Conservation (phyloP, 2,888 invertebrate genomes). For the Rhagonycha fulva region DNA sequence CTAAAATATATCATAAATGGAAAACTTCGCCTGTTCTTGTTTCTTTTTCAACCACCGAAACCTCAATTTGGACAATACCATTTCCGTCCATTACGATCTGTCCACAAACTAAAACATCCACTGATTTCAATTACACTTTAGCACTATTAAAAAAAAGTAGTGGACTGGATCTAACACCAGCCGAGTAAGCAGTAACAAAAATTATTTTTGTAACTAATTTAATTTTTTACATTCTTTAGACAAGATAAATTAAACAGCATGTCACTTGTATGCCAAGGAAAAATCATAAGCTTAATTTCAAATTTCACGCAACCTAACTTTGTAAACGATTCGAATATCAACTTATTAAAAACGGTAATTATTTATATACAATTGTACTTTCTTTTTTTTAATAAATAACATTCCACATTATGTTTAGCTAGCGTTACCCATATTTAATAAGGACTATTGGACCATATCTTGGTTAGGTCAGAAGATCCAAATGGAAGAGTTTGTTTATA, state of each 20-base stretch:
- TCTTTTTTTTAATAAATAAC: background rate
- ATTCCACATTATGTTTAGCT: background rate
- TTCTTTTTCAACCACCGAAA: constrained; percentile 72
- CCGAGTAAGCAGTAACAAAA: too few species aligned
- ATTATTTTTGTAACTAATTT: too few species aligned
- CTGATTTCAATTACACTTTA: too few species aligned
- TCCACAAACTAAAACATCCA: constrained; percentile 61
- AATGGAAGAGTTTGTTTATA: background rate
- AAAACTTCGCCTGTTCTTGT: constrained; percentile 73
- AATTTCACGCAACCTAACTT: background rate
- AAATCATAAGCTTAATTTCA: background rate
- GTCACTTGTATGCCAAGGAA: background rate
- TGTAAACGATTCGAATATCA: background rate
- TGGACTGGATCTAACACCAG: too few species aligned
- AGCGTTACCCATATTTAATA: background rate
- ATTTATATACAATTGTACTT: background rate
- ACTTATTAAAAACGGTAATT: background rate
- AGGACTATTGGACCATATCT: background rate
- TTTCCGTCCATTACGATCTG: constrained; percentile 58
- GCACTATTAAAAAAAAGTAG: too few species aligned
- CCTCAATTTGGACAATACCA: constrained; percentile 64
- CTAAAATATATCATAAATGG: constrained; percentile 73
- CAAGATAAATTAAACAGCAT: background rate
- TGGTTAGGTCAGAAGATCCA: constrained; percentile 13
- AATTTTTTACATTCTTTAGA: background rate